A percentile compares a stretch with the other conserved stretches of the same genome.
Conservation (phyloP, 2,888 invertebrate genomes). For the Loripinus fragilis region DNA sequence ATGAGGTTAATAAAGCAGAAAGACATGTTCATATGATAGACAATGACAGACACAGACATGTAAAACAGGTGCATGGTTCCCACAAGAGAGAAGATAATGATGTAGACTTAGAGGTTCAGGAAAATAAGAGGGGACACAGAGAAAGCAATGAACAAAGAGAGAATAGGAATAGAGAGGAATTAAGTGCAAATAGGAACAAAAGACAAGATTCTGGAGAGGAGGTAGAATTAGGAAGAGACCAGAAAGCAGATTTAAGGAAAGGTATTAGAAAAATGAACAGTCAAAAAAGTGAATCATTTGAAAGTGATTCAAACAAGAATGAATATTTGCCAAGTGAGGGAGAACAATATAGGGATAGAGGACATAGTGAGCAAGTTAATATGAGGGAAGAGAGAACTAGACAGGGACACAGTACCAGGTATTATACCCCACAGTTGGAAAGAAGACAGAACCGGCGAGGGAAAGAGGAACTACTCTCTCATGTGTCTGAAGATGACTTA, state of each 20-base stretch:
- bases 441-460: background rate
- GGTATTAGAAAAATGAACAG: background rate
- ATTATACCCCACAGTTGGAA: background rate
- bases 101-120: background rate
- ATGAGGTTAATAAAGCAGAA: conserved; percentile 7
- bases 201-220: no score
- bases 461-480: background rate
- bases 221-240: no score
- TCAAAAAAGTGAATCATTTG: background rate
- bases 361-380: background rate
- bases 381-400: background rate
- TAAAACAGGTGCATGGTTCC: no score
- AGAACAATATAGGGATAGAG: background rate
- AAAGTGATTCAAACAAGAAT: background rate
- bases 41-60: background rate
- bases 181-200: no score
- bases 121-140: background rate
- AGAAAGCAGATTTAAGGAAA: no score
- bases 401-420: background rate
- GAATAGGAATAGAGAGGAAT: background rate
- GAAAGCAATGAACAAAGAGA: background rate
- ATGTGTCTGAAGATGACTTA: conserved; percentile 1
- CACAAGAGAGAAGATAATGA: background rate
- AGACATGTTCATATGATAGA: background rate
- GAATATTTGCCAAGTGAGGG: background rate